Evolutionary conservation across 2,113 vertebrate genomes (phyloP).

Genomic region (Anseranas semipalmata): DNA sequence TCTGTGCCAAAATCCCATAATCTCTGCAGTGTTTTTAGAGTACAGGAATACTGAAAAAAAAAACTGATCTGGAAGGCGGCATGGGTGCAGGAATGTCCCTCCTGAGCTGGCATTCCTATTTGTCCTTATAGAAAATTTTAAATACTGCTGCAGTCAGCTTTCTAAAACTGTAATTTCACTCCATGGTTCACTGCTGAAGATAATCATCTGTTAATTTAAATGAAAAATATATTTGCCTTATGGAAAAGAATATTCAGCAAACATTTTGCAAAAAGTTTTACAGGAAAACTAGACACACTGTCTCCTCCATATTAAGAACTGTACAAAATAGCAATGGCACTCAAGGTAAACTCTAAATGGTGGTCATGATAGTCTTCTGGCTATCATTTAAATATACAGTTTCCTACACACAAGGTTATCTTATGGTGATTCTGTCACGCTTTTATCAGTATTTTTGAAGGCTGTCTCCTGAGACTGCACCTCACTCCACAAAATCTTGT

Average conservation of each 20-base stretch:
- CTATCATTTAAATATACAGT: not conserved
- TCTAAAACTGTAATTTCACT: not conserved
- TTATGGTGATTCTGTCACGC: not conserved
- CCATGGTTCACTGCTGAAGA: not conserved
- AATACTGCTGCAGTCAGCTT: not conserved
- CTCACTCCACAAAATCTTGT: not conserved
- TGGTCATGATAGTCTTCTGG: not conserved
- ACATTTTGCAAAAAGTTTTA: not conserved
- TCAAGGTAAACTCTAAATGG: not conserved
- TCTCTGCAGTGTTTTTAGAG: not conserved
- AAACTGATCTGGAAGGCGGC: not conserved
- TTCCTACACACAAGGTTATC: not conserved
- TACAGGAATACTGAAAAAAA: not conserved
- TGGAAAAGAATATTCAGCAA: not conserved
- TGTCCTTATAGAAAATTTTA: not conserved
- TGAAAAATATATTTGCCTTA: not conserved
- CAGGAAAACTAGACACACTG: not conserved
- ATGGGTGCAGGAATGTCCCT: not conserved
- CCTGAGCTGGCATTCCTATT: not conserved
- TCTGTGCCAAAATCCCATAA: not conserved
- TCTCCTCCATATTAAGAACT: not conserved
- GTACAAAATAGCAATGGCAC: not conserved
- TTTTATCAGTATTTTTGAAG: not conserved
- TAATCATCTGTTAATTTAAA: not conserved
- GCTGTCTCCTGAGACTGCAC: not conserved